These are phyloP conservation scores for Gnathonemus longibarbis DNA, from an alignment of 2,113 vertebrate genomes.

Conservation along the genomic window DNA sequence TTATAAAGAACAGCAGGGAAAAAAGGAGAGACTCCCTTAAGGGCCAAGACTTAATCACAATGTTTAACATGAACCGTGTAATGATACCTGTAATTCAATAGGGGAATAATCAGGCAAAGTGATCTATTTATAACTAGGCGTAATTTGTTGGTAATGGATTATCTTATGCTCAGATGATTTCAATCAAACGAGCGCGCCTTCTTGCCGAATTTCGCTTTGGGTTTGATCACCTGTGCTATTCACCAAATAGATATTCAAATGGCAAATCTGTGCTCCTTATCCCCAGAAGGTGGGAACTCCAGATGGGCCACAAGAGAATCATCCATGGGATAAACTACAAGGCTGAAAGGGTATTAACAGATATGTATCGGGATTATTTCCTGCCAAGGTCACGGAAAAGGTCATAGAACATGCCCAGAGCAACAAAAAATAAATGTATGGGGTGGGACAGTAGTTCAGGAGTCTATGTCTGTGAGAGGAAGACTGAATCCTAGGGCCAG, in stretches of 20 bases:
- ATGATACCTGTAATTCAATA: conserved; percentile 14
- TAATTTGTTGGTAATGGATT: conserved; percentile 18
- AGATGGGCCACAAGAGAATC: not conserved
- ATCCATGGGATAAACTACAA: not conserved
- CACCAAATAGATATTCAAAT: not conserved
- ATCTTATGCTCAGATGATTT: conserved; percentile 3
- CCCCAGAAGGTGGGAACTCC: not conserved
- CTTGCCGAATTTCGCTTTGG: not conserved
- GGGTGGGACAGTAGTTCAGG: not conserved
- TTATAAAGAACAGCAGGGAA: not conserved
- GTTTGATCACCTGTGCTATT: not conserved
- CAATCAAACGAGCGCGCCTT: not conserved
- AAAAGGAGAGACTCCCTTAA: conserved; percentile 11
- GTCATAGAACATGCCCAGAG: not conserved
- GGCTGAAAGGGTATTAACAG: not conserved
- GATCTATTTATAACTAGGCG: conserved; percentile 10
- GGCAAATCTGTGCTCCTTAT: not conserved
- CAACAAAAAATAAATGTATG: not conserved
- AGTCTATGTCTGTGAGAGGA: not conserved
- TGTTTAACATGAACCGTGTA: conserved; percentile 15
- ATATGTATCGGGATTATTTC: not conserved
- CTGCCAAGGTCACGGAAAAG: not conserved
- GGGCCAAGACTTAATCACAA: conserved; percentile 15
- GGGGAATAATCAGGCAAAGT: conserved; percentile 9
- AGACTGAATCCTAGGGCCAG: not conserved